Base-by-base conservation (phyloP, 1,140 invertebrate genomes). In the Archegozetes longisetosus region DNA sequence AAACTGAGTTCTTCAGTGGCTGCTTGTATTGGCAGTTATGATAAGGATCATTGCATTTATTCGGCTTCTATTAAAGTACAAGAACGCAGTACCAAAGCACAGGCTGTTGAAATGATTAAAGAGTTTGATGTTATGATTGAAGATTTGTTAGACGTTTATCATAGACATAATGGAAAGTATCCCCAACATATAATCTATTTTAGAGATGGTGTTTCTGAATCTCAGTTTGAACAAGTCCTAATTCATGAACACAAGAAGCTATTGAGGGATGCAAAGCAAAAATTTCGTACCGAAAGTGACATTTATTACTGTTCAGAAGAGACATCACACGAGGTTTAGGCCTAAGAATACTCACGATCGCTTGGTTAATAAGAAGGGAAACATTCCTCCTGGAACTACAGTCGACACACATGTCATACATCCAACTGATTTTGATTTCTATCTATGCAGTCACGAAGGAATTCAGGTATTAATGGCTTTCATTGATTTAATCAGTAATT, bases 1-100 rank as follows among this genome's bases (percentile, higher is more conserved):
- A 76, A 78, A 22, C 66, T 47, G 0, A 80, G 81, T 20, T 86
- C 87, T 0, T 90, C 87, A 51, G 83, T 92, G 47, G 87, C 88
- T 20, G 88, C 88, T 0, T 80, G 81, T 3, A 65, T 66, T 47
- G 66, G 65, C 13, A 64, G 58, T 46, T 26, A 62, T n/a, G 64
- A 66, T 55, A 46, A 54, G n/a, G 12, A 13, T 49, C 59, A 54
- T 1, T 56, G 50, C 13, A 55, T 56, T 53, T 68, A 65, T 52
- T 32, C 58, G 3, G 53, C 59, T 6, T 27, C 53, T 2, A 32
- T 61, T 1, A 61, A 48, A 3, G 40, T 58, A 13, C 67, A 68
- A 53, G 3, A 51, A 52, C 20, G 29, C 29, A 27, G 46, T 53
- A 23, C 52, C n/a, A 20, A 62, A 46, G 61, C 61, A 40, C 32